phyloP scores from a whole-genome alignment of 1,140 invertebrate species.

The Dendroctonus valens region DNA sequence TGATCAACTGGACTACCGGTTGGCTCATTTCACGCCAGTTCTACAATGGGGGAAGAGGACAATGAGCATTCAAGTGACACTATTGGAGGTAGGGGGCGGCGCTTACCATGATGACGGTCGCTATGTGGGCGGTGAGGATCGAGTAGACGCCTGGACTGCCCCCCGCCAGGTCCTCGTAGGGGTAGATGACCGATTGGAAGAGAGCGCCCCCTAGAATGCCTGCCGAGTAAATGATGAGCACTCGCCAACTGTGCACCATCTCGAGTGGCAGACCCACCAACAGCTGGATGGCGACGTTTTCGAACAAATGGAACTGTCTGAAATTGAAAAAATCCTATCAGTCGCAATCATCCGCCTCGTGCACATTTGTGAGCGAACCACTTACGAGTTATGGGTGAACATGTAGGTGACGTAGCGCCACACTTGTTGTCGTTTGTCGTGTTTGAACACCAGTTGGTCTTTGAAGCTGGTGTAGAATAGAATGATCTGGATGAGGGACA shows the following conservation, averaged over 20 bases:
- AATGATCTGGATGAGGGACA: slow-evolving; percentile 67
- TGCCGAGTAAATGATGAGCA: slow-evolving; percentile 74
- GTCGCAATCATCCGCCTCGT: no score
- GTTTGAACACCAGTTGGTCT: slow-evolving; percentile 20
- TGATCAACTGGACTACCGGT: slow-evolving; percentile 73
- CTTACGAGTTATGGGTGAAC: slow-evolving; percentile 91
- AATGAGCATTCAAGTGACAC: not conserved
- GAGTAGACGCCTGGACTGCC: slow-evolving; percentile 96
- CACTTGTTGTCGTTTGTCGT: slow-evolving; percentile 65
- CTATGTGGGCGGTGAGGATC: slow-evolving; percentile 90
- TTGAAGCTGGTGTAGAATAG: slow-evolving; percentile 62
- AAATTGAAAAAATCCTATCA: no score
- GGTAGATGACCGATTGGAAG: slow-evolving; percentile 85
- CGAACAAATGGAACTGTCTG: slow-evolving; percentile 79
- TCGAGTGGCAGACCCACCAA: slow-evolving; percentile 90
- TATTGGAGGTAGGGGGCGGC: not conserved
- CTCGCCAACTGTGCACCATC: slow-evolving; percentile 92
- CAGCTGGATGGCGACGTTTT: slow-evolving; percentile 90
- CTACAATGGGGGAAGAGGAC: slow-evolving; percentile 55
- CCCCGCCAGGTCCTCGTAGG: slow-evolving; percentile 81
- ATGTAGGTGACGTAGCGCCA: slow-evolving; percentile 94
- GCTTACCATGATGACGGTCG: slow-evolving; percentile 89
- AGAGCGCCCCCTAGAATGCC: slow-evolving; percentile 82
- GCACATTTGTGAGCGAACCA: no score
- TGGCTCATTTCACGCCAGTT: slow-evolving; percentile 94